Evolutionary conservation across 2,888 invertebrate species (phyloP).

Genomic region (Drosophila robusta): DNA sequence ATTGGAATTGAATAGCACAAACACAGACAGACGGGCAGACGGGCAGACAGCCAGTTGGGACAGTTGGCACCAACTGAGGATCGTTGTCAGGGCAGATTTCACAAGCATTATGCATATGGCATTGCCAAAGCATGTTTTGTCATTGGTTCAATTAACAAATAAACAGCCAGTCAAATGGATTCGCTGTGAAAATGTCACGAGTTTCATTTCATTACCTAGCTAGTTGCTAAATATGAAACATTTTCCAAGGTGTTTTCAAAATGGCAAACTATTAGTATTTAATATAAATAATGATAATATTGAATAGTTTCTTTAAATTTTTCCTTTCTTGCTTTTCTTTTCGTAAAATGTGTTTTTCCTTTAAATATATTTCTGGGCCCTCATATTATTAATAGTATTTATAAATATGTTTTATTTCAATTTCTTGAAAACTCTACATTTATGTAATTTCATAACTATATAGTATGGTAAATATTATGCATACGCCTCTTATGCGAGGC

Average conservation of each 20-base stretch:
- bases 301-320: not conserved
- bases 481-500: not conserved
- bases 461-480: not conserved
- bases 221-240: conserved; percentile 7
- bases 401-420: too few relatives aligned
- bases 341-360: too few relatives aligned
- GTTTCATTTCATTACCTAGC: conserved; percentile 33
- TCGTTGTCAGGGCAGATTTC: conserved; percentile 27
- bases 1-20: conserved; percentile 61
- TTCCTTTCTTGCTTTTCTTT: too few relatives aligned
- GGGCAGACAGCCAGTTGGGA: not conserved
- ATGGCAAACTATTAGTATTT: not conserved
- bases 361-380: too few relatives aligned
- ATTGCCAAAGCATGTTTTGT: conserved; percentile 21
- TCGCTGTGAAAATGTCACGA: conserved; percentile 28
- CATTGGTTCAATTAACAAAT: conserved; percentile 51
- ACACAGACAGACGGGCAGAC: not conserved
- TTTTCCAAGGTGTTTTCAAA: not conserved
- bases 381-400: too few relatives aligned
- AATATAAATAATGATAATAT: not conserved
- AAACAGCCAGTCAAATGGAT: conserved; percentile 30
- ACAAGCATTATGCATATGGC: conserved; percentile 34
- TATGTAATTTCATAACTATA: too few relatives aligned
- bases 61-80: conserved; percentile 22
- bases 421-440: too few relatives aligned